Evolutionary conservation across 2,113 vertebrate species (phyloP).

Genomic region (Cyprinodon variegatus): DNA sequence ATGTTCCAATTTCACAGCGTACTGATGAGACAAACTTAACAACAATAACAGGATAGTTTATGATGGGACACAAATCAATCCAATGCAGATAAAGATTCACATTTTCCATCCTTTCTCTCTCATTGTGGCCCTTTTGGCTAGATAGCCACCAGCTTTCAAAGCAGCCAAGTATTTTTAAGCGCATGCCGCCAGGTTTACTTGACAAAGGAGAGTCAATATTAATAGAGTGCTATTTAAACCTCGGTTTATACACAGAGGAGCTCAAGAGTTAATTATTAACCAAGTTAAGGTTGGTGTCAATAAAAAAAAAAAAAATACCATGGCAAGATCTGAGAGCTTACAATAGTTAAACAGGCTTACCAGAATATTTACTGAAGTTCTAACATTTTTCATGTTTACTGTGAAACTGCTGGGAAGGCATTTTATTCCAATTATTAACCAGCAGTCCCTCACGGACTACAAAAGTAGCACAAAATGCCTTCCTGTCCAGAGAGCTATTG

Average conservation of each 20-base stretch:
- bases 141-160: conserved; percentile 66
- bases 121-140: conserved; percentile 19
- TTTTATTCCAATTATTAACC: conserved; percentile 45
- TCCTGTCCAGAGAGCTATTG: conserved; percentile 32
- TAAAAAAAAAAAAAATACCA: conserved; percentile 49
- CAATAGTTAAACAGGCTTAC: conserved; percentile 43
- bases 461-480: conserved; percentile 13
- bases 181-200: conserved; percentile 70
- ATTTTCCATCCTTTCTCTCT: conserved; percentile 11
- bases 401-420: conserved; percentile 35
- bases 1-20: conserved; percentile 1
- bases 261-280: conserved; percentile 71
- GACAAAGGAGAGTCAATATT: conserved; percentile 77
- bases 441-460: conserved; percentile 3
- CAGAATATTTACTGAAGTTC: conserved; percentile 33
- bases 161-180: conserved; percentile 70
- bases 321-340: conserved; percentile 42
- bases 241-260: conserved; percentile 70
- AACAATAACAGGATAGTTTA: background rate
- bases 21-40: background rate
- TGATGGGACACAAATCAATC: background rate
- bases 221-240: conserved; percentile 74
- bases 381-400: conserved; percentile 39
- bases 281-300: conserved; percentile 55
- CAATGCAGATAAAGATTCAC: background rate